Conservation (phyloP, 92 coral and sea anemone species). For the Pocillopora grandis region DNA sequence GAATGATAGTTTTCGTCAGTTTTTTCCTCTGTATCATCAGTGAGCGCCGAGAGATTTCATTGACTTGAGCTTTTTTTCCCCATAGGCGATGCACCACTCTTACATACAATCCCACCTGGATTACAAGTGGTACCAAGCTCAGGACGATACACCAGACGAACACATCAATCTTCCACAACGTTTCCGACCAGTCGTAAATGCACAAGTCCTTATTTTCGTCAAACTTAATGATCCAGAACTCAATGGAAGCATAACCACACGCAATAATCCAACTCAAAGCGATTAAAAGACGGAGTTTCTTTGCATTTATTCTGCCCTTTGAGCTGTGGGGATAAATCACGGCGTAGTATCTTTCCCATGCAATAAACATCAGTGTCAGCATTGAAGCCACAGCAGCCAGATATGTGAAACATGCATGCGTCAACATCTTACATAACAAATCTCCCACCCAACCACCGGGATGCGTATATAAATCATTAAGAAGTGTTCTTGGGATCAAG, state of each 20-base stretch:
- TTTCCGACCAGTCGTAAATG: slow-evolving; percentile 9
- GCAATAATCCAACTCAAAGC: background rate
- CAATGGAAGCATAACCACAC: background rate
- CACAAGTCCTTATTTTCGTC: slow-evolving; percentile 9
- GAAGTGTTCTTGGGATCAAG: slow-evolving; percentile 2
- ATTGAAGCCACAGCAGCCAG: slow-evolving; percentile 12
- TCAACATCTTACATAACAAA: slow-evolving; percentile 7
- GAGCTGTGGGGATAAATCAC: slow-evolving; percentile 21
- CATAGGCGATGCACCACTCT: slow-evolving; percentile 1
- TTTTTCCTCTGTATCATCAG: slow-evolving; percentile 7
- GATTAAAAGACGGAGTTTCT: slow-evolving; percentile 3
- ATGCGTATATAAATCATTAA: slow-evolving; percentile 4
- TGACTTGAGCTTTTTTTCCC: background rate
- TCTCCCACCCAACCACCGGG: slow-evolving; percentile 16
- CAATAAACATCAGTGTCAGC: slow-evolving; percentile 18
- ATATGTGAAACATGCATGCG: slow-evolving; percentile 9
- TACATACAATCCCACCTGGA: background rate
- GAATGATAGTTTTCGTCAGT: slow-evolving; percentile 10
- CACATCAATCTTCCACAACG: slow-evolving; percentile 9
- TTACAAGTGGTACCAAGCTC: slow-evolving; percentile 1
- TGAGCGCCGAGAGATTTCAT: slow-evolving; percentile 16
- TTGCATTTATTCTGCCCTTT: background rate
- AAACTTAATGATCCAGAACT: slow-evolving; percentile 6
- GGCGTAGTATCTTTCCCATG: slow-evolving; percentile 24
- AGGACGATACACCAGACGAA: slow-evolving; percentile 7